Base-by-base conservation (phyloP, 1,140 invertebrate genomes). In the Triops cancriformis region DNA sequence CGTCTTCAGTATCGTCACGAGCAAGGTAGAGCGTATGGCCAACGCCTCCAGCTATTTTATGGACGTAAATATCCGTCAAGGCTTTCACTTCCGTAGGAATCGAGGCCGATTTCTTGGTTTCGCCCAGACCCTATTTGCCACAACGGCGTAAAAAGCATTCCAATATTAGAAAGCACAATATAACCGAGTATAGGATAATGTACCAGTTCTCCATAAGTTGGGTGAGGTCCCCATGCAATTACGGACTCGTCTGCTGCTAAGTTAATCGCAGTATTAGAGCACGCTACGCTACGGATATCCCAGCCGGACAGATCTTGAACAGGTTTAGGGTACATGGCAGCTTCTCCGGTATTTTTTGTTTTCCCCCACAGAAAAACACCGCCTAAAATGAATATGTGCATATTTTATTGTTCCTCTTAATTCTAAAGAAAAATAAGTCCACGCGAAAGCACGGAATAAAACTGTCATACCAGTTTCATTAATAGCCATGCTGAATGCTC, bases 321-420 rank as follows among this genome's bases (percentile, higher is more conserved):
- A 6, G 94, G 93, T 84, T 98, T 97, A 0, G 95, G 95, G 84
- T 98, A 98, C 95, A 98, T 97, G 81, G 95, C 95, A 1, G 95
- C 95, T 83, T 97, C 95, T 0, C 95, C 95, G 1, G 93, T 93
- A 37, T 93, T 90, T 83, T 96, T 97, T 0, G 92, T 94, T 84
- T 95, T 93, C 0, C 95, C 95, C 86, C 96, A 97, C 82, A 97
- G 88, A 83, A 91, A 93, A 4, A 95, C 85, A 14, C 86, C 86
- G 75, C 88, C 87, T 88, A 79, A 73, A 80, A 74, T 18, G 31
- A 42, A 0, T 43, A 73, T 26, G 42, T 64, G 41, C 23, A 72
- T 64, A 2, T 18, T 64, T n/a, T 18, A 1, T 18, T 23, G 5
- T 64, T n/a, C 14, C 1, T 10, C 11, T 37, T 37, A 37, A 64